Percentiles rank a stretch among this genome's conserved stretches.
Conservation (phyloP, 2,113 vertebrate genomes). For the Ramphastos sulfuratus region DNA sequence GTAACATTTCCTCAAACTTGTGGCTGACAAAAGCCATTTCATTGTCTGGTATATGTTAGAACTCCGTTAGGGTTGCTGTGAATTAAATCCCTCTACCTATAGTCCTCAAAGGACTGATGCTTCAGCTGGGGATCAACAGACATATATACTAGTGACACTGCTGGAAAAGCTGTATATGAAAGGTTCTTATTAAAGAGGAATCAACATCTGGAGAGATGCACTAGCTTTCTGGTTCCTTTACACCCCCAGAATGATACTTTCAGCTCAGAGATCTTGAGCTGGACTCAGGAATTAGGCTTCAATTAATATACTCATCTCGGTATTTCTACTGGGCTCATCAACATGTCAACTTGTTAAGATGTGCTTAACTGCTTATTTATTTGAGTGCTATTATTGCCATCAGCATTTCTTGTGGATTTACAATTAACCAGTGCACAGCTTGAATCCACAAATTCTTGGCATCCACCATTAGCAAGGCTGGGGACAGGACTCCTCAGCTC, state of each 20-base stretch:
- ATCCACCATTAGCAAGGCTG: not conserved
- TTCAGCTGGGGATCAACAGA: not conserved
- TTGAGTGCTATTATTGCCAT: not conserved
- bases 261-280: not conserved
- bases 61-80: not conserved
- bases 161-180: not conserved
- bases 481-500: not conserved
- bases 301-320: not conserved
- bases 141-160: not conserved
- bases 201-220: not conserved
- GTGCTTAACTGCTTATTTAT: not conserved
- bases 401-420: constrained; percentile 13
- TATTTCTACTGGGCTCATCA: constrained; percentile 10
- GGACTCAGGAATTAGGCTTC: not conserved
- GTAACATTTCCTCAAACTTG: constrained; percentile 4
- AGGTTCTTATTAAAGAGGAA: not conserved
- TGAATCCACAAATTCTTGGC: constrained; percentile 14
- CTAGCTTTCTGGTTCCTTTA: not conserved
- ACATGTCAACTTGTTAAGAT: constrained; percentile 8
- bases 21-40: constrained; percentile 31
- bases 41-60: constrained; percentile 17
- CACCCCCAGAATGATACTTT: not conserved
- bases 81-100: not conserved
- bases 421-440: not conserved
- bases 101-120: not conserved